phyloP scores from a whole-genome alignment of 2,797 vertebrate species.

The Sebastes steindachneri region DNA sequence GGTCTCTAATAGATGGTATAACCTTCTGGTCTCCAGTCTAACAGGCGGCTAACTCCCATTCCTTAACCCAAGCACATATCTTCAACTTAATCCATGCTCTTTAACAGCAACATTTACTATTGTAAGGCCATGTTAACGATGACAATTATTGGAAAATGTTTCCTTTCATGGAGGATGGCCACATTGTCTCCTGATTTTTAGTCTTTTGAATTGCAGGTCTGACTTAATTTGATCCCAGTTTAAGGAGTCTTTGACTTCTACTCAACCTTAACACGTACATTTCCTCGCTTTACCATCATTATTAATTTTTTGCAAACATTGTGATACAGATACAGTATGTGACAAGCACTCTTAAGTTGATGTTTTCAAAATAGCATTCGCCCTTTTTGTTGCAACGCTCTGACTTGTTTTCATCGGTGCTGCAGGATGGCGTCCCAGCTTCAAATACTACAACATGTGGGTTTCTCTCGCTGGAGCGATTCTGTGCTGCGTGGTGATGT shows the following conservation, averaged over 20 bases:
- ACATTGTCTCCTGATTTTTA: background rate
- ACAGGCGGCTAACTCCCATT: slow-evolving; percentile 76
- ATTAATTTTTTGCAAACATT: background rate
- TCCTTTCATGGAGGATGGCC: background rate
- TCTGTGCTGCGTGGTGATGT: slow-evolving; percentile 98
- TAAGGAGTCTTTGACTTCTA: background rate
- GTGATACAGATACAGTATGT: background rate
- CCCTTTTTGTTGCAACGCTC: background rate
- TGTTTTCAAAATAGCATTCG: background rate
- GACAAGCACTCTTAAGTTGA: background rate
- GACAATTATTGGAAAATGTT: background rate
- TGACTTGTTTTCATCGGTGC: slow-evolving; percentile 21
- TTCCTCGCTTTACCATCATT: slow-evolving; percentile 6
- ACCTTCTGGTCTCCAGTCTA: slow-evolving; percentile 62
- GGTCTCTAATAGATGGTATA: slow-evolving; percentile 58
- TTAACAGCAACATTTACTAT: slow-evolving; percentile 57
- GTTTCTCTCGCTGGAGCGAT: slow-evolving; percentile 93
- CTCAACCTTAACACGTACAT: slow-evolving; percentile 19
- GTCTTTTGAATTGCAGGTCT: background rate
- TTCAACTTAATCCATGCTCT: slow-evolving; percentile 58
- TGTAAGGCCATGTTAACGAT: slow-evolving; percentile 23
- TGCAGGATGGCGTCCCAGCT: slow-evolving; percentile 97
- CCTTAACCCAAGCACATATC: slow-evolving; percentile 72
- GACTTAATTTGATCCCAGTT: slow-evolving; percentile 1
- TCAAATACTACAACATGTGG: slow-evolving; percentile 99